A percentile compares a stretch with the other conserved stretches of the same genome.
Conservation (phyloP, 30 jellyfish, hydroid and myxozoan species). For the Aurelia sp. region DNA sequence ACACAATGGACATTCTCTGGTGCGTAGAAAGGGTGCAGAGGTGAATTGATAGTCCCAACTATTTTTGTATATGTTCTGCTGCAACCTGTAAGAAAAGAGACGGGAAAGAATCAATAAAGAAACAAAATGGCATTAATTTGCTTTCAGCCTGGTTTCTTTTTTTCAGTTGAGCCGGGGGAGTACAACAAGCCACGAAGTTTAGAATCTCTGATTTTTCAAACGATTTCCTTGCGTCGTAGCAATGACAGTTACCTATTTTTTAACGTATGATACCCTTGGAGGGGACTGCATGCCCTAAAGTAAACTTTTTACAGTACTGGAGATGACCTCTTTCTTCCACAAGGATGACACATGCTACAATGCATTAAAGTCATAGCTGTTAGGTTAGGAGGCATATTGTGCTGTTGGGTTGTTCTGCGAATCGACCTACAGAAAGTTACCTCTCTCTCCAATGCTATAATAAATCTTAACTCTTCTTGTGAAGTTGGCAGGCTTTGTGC, state of each 20-base stretch:
- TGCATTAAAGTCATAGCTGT: not conserved
- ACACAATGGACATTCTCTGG: not conserved
- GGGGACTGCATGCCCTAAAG: not conserved
- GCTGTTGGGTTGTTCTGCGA: not conserved
- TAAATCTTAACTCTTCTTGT: not conserved
- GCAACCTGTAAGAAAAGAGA: constrained; percentile 1
- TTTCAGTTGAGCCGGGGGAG: not conserved
- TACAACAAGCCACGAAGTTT: not conserved
- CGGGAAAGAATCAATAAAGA: not conserved
- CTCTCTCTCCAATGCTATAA: constrained; percentile 7
- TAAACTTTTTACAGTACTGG: no score
- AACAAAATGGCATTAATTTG: not conserved
- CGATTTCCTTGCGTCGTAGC: not conserved
- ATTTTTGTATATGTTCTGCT: not conserved
- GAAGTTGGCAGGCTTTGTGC: not conserved
- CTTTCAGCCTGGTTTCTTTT: not conserved
- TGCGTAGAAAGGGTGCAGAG: not conserved
- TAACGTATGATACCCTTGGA: no score
- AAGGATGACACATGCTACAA: not conserved
- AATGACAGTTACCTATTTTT: not conserved
- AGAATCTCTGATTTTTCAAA: not conserved
- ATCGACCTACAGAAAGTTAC: not conserved
- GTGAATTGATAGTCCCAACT: not conserved
- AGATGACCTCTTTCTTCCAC: not conserved
- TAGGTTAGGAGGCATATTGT: not conserved